Conservation (phyloP, 30 jellyfish, hydroid and myxozoan genomes). For the Phacellophora camtschatica region DNA sequence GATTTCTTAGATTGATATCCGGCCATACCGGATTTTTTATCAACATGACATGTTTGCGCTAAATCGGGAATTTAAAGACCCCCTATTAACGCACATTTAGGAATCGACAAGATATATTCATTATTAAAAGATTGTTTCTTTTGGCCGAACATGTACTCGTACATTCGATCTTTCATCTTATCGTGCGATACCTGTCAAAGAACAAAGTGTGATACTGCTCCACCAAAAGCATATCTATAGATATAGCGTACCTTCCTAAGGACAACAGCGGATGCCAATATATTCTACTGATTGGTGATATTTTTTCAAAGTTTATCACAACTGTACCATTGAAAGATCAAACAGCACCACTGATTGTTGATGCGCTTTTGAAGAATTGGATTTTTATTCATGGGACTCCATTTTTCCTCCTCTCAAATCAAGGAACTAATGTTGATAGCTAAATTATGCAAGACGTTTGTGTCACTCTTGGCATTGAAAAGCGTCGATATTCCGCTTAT, state of each 20-base stretch:
- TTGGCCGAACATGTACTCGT: constrained; percentile 48
- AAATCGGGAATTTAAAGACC: too few species aligned
- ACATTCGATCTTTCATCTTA: constrained; percentile 16
- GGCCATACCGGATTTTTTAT: too few species aligned
- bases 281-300: too few species aligned
- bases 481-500: constrained; percentile 49
- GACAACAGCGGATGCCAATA: constrained; percentile 40
- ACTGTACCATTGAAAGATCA: too few species aligned
- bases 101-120: constrained; percentile 19
- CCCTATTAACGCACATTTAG: constrained; percentile 41
- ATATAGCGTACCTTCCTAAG: constrained; percentile 37
- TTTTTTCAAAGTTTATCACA: too few species aligned
- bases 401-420: constrained; percentile 29
- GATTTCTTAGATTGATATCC: too few species aligned
- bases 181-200: constrained; percentile 41
- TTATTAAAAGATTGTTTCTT: constrained; percentile 50
- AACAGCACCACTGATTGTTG: constrained; percentile 18
- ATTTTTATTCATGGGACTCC: constrained; percentile 64
- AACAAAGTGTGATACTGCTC: constrained; percentile 25
- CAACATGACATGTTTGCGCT: too few species aligned
- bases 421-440: constrained; percentile 59
- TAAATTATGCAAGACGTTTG: constrained; percentile 43
- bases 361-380: constrained; percentile 53
- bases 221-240: constrained; percentile 46
- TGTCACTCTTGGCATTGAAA: constrained; percentile 35